Base-by-base conservation (phyloP, 2,797 vertebrate genomes). In the Valencia hispanica region DNA sequence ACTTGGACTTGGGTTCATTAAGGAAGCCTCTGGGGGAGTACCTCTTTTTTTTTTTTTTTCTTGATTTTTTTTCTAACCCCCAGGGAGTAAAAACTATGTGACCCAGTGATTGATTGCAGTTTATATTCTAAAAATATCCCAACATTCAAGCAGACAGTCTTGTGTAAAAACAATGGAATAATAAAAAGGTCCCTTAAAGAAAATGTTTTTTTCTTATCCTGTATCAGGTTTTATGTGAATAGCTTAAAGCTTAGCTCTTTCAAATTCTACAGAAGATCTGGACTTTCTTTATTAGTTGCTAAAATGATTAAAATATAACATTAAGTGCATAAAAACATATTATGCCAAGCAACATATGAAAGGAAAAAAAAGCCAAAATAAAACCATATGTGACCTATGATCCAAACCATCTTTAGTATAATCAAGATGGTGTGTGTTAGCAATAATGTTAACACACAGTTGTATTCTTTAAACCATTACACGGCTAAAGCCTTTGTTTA, bases 1-100 rank as follows among this genome's bases (percentile, higher is more conserved):
- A 91, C 83, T 88, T 91, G 88, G 92, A 91, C 89, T 83, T 83
- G 4, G 71, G 85, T 93, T 92, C 83, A 81, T 92, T 91, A 90
- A 65, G 53, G 75, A 76, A 65, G 73, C 72, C 90, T 90, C 84
- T 3, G 72, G 83, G 83, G 81, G 77, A 72, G 65, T 5, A 41
- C 69, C 77, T 50, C 72, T 87, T 79, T 79, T 78, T 81, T 74
- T 85, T 7, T 0, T 70, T 70, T 63, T 68, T 43, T 78, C 45
- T 22, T 18, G 55, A 51, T 51, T 20, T 51, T 22, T 48, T 10
- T 34, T 65, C 30, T 61, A 34, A 27, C 4, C 68, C 55, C 18
- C 32, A 47, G 22, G 65, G 41, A 68, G 39, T n/a, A 41, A 43
- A 43, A 45, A 7, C 12, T 53, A 61, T 70, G 84, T 87, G 88